Evolutionary conservation across 2,113 vertebrate genomes (phyloP).

Genomic region (Bombycilla garrulus): DNA sequence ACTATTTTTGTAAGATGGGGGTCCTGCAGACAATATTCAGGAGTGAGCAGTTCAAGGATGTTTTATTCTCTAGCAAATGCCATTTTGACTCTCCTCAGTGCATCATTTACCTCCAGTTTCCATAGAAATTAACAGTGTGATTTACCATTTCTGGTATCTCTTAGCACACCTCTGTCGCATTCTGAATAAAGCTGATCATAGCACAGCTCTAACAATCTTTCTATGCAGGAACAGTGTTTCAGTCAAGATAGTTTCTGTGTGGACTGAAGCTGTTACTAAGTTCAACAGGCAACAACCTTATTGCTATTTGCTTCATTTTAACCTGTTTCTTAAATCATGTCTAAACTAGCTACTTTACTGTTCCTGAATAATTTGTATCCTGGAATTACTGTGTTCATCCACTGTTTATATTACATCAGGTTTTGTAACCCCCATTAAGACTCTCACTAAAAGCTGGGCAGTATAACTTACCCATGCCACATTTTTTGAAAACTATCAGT

Average conservation of each 20-base stretch:
- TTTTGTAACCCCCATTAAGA: rapidly evolving
- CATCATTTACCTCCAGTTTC: background rate
- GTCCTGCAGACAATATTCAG: background rate
- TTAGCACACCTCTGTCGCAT: background rate
- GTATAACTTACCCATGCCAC: background rate
- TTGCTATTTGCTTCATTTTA: background rate
- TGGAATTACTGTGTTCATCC: background rate
- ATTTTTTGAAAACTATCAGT: background rate
- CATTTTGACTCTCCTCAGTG: background rate
- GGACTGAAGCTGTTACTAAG: background rate
- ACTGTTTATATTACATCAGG: background rate
- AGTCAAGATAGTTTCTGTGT: background rate
- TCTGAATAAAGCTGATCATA: background rate
- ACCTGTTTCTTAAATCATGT: background rate
- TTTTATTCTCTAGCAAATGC: background rate
- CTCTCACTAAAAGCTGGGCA: background rate
- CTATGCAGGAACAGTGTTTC: background rate
- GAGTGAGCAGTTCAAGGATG: background rate
- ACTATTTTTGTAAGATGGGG: background rate
- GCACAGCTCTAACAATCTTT: background rate
- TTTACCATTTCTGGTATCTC: background rate
- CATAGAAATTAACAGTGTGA: background rate
- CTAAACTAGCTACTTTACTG: background rate
- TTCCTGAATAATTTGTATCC: background rate
- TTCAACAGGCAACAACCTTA: background rate